A percentile compares a stretch with the other conserved stretches of the same genome.
These are phyloP conservation scores for Champsocephalus gunnari DNA, from an alignment of 2,797 vertebrate species.

Conservation along the genomic window DNA sequence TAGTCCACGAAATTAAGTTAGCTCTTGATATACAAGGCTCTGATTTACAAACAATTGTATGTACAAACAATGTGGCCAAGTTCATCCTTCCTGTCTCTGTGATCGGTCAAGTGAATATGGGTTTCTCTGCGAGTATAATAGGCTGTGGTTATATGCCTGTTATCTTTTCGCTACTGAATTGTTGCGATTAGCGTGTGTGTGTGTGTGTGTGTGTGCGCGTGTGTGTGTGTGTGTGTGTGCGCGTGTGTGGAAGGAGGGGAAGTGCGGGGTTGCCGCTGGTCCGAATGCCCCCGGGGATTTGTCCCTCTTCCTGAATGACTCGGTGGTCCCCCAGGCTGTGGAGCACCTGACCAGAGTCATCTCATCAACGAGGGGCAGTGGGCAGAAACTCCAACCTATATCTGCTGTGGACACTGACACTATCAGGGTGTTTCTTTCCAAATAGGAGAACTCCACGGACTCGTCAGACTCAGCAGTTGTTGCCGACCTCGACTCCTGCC, in stretches of 20 bases:
- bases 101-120: constrained; percentile 12
- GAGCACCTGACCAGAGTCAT: constrained; percentile 57
- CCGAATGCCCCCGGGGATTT: constrained; percentile 52
- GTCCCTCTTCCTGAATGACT: constrained; percentile 60
- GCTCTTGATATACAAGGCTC: neutral
- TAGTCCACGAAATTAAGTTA: neutral
- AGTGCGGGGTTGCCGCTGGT: constrained; percentile 17
- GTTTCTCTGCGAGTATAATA: constrained; percentile 36
- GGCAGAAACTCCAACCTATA: constrained; percentile 50
- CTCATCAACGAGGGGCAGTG: constrained; percentile 55
- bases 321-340: constrained; percentile 29
- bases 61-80: neutral
- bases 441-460: neutral
- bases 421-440: neutral
- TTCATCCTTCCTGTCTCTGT: constrained; percentile 5
- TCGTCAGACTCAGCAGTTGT: constrained; percentile 17
- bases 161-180: constrained; percentile 20
- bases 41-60: constrained; percentile 9
- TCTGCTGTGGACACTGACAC: constrained; percentile 26
- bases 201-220: constrained; percentile 3
- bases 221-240: constrained; percentile 27
- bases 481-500: constrained; percentile 22
- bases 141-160: constrained; percentile 36
- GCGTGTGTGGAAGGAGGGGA: neutral
- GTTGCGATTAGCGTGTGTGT: constrained; percentile 17